These are phyloP conservation scores for Calameuta pallipes DNA, from an alignment of 2,888 invertebrate genomes.

Conservation along the genomic window DNA sequence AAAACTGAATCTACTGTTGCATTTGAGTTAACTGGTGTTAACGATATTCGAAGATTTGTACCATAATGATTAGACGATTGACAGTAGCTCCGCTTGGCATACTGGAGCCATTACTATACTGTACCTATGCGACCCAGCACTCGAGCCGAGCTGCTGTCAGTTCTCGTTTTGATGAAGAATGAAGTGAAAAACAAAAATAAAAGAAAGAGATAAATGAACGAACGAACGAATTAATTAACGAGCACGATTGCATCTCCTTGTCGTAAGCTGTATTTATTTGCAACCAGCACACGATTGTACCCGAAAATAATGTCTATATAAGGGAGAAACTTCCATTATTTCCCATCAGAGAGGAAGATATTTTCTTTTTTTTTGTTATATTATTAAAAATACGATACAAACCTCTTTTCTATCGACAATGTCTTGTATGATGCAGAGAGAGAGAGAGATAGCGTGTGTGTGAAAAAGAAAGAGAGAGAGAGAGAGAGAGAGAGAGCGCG, in stretches of 20 bases:
- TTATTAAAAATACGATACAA: too few species aligned
- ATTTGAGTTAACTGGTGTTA: slow-evolving; percentile 2
- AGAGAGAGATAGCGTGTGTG: too few species aligned
- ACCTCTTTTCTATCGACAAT: too few species aligned
- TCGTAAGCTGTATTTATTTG: slow-evolving; percentile 44
- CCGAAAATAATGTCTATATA: too few species aligned
- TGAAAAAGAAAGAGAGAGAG: slow-evolving; percentile 11
- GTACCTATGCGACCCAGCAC: slow-evolving; percentile 46
- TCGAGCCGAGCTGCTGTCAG: slow-evolving; percentile 37
- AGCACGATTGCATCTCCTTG: slow-evolving; percentile 6
- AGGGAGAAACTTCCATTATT: too few species aligned
- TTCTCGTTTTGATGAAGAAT: neutral
- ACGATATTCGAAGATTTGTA: slow-evolving; percentile 18
- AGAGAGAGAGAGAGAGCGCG: slow-evolving; percentile 4
- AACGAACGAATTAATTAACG: slow-evolving; percentile 18
- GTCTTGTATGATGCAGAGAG: too few species aligned
- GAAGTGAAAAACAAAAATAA: slow-evolving; percentile 26
- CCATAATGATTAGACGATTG: slow-evolving; percentile 17
- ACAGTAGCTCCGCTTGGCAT: slow-evolving; percentile 36
- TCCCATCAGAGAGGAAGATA: too few species aligned
- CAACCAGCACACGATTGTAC: slow-evolving; percentile 30
- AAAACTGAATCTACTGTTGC: slow-evolving; percentile 2
- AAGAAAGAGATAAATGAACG: slow-evolving; percentile 14
- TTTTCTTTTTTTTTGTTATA: too few species aligned
- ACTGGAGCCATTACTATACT: slow-evolving; percentile 44